Evolutionary conservation across 2,113 vertebrate genomes (phyloP).

Genomic region (Irena cyanogastra): DNA sequence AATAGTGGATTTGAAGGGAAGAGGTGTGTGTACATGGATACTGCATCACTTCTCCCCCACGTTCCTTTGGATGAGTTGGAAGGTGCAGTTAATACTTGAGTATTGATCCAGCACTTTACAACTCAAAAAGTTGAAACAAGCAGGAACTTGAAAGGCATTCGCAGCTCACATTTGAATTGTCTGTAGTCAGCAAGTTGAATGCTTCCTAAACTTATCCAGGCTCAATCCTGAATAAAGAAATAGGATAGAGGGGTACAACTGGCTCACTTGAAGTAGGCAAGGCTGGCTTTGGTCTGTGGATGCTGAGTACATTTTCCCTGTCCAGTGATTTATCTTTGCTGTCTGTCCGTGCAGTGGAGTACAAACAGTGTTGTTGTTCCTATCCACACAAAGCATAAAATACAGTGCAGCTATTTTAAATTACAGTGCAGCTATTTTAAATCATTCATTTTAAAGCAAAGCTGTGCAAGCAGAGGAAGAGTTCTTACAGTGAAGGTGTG

Average conservation of each 20-base stretch:
- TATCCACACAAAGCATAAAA: neutral
- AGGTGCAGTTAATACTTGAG: neutral
- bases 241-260: neutral
- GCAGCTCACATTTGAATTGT: neutral
- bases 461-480: neutral
- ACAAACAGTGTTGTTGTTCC: neutral
- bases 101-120: neutral
- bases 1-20: neutral
- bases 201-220: neutral
- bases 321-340: neutral
- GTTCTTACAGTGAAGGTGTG: neutral
- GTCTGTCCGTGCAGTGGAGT: neutral
- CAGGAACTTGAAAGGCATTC: conserved; percentile 9
- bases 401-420: neutral
- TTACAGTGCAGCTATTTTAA: neutral
- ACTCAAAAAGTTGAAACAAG: neutral
- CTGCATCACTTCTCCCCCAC: neutral
- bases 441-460: neutral
- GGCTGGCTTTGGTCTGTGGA: neutral
- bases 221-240: neutral
- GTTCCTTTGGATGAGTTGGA: neutral
- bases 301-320: neutral
- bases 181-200: neutral
- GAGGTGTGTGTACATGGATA: neutral
- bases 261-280: neutral